These are phyloP conservation scores for Phaethon lepturus DNA, from an alignment of 2,113 vertebrate genomes.

Conservation along the genomic window DNA sequence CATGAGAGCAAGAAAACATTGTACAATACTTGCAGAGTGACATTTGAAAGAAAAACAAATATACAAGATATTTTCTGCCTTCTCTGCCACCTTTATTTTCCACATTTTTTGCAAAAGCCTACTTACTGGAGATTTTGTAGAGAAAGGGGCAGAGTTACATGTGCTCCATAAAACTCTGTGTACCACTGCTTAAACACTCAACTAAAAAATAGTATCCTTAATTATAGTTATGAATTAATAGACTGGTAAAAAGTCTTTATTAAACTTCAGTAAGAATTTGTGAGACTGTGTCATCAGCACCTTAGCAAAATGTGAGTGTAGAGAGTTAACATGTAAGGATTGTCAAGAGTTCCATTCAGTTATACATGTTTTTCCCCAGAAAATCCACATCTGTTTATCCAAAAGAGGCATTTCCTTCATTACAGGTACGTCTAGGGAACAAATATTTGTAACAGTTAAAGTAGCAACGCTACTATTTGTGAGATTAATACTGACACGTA, in stretches of 20 bases:
- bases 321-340: neutral
- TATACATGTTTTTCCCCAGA: neutral
- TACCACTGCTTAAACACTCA: neutral
- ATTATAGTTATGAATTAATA: neutral
- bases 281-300: neutral
- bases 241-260: neutral
- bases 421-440: neutral
- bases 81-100: neutral
- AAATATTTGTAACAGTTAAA: neutral
- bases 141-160: fast-evolving
- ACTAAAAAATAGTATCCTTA: neutral
- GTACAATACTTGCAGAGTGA: neutral
- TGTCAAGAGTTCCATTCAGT: neutral
- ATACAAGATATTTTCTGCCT: neutral
- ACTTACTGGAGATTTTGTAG: neutral
- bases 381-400: neutral
- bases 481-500: neutral
- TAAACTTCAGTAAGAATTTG: neutral
- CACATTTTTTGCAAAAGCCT: neutral
- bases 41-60: neutral
- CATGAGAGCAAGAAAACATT: neutral
- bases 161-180: neutral
- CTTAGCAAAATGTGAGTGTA: neutral
- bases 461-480: neutral
- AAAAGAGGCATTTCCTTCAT: neutral